Evolutionary conservation across 2,888 invertebrate genomes (phyloP), one percentile per base, ranked within the genome.

Genomic region (Lordiphosa andalusiaca): DNA sequence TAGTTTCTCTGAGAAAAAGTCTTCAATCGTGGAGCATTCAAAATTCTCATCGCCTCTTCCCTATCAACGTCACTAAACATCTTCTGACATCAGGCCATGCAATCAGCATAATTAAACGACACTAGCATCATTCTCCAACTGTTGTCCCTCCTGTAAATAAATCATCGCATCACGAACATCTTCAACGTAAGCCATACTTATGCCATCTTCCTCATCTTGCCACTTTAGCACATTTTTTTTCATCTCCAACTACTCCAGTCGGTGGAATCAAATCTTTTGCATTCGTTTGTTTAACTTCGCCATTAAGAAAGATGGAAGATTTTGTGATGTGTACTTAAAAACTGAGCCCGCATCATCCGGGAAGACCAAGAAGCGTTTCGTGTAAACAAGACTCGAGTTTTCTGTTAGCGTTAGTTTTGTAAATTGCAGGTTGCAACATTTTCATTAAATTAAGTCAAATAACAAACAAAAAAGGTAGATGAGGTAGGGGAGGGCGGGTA

Each of bases 401-500:
- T 30, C 30, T 74, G 61, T 61, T 65, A 41, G 63, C 61, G 70
- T 68, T 78, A 63, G 72, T 68, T 78, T 78, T 78, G 70, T 70
- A 74, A 84, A 84, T 78, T 81, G 75, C 83, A 84, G 70, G 71
- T 83, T 83, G 84, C 82, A 83, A 85, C 72, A 78, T 81, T 84
- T 83, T 85, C 85, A 85, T 85, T 82, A 85, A 78, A 85, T 78
- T 84, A 73, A 84, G 73, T 76, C 76, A 70, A 72, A 73, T 65
- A 78, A 64, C 72, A 69, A 82, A 67, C 68, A 72, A 73, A 58
- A 58, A 30, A 62, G 47, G 51, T 16, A 37, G 30, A 35, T 49
- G 7, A 25, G 2, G 7, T 25, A 16, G 16, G 16, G 16, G 16
- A 16, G 56, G 58, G 25, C 46, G 9, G 55, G 46, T 39, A 60